Base-by-base conservation (phyloP, 2,888 invertebrate species). In the Volucella bombylans region DNA sequence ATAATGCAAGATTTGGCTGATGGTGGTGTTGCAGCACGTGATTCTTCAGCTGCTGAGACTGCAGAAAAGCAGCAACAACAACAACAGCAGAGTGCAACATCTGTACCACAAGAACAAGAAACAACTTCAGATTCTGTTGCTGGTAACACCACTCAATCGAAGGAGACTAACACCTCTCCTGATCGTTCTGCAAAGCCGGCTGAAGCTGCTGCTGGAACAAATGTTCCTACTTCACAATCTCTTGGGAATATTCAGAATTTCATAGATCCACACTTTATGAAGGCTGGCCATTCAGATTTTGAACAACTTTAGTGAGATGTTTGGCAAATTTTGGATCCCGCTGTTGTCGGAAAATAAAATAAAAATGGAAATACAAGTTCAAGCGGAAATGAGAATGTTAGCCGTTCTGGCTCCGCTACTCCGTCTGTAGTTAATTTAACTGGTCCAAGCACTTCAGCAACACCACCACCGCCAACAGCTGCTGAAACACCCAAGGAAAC, bases 301-400 rank as follows among this genome's bases (percentile, higher is more conserved):
- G 15, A 91, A 90, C 59, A 91, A 91, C 74, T 91, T 91, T 47
- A 90, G 90, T 62, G 90, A 91, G 87, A 90, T 92, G 90, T 91
- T 91, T 67, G 89, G 90, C 45, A 91, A 91, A 89, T 92, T 86
- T 87, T 91, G 31, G 91, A 91, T 86, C 91, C 91, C 2, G 86
- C 87, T 55, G 90, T n/a, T n/a, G n/a, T n/a, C n/a, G n/a, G n/a
- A n/a, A n/a, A n/a, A n/a, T n/a, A n/a, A n/a, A n/a, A n/a, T n/a
- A n/a, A n/a, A n/a, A n/a, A n/a, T n/a, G n/a, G n/a, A n/a, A n/a
- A n/a, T n/a, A n/a, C n/a, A n/a, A 86, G 77, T n/a, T 39, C 8
- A 45, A 72, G 18, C 18, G 1, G 1, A 18, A 18, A 18, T 18
- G 18, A 18, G 18, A 18, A 18, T 18, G 18, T 18, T 18, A 18